Evolutionary conservation across 2,113 vertebrate genomes (phyloP).

Genomic region (Octodon degus): DNA sequence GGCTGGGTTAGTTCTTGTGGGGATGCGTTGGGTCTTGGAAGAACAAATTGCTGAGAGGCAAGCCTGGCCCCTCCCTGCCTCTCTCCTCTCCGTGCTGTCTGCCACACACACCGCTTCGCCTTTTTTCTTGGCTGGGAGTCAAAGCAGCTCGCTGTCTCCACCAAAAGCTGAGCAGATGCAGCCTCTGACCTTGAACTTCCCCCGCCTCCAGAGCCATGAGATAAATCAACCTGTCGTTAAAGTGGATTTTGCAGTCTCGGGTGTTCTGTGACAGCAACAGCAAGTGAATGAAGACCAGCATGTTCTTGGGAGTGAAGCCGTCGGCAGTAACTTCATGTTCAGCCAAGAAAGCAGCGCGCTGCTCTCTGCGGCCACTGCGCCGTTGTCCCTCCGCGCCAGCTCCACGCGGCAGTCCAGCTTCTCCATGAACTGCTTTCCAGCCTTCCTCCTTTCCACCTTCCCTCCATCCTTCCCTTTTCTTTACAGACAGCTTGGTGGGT

Average conservation of each 20-base stretch:
- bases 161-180: not conserved
- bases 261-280: not conserved
- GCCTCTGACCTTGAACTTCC: not conserved
- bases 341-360: not conserved
- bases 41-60: not conserved
- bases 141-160: not conserved
- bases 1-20: not conserved
- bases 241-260: not conserved
- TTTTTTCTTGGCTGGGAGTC: not conserved
- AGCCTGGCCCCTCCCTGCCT: not conserved
- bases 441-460: not conserved
- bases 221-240: not conserved
- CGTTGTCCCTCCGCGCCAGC: not conserved
- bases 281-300: not conserved
- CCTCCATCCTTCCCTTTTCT: not conserved
- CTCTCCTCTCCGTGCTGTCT: accelerated
- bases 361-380: not conserved
- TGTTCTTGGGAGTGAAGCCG: not conserved
- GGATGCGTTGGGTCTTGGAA: not conserved
- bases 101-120: not conserved
- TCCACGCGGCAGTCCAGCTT: accelerated
- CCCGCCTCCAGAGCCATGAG: not conserved
- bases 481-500: not conserved
- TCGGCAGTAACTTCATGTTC: not conserved
- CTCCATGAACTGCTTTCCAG: not conserved